Evolutionary conservation across 1,140 invertebrate genomes (phyloP).

Genomic region (Halesus radiatus): DNA sequence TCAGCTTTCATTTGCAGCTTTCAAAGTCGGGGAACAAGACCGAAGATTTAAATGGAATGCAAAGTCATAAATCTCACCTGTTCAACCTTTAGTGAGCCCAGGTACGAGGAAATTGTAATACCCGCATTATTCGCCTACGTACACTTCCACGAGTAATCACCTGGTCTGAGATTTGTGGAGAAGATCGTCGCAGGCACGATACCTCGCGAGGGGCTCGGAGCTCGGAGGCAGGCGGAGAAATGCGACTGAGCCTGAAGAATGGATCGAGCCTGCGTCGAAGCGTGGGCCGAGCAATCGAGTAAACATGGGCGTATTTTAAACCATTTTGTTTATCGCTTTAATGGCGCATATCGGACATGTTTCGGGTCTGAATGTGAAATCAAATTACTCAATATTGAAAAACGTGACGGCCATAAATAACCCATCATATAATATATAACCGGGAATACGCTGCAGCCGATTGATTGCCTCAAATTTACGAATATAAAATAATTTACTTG

Average conservation of each 20-base stretch:
- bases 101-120: conserved; percentile 6
- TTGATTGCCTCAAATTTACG: too few species aligned
- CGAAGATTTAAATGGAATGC: neutral
- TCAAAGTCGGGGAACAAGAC: too few species aligned
- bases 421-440: neutral
- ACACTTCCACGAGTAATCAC: conserved; percentile 20
- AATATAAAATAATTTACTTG: too few species aligned
- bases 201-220: neutral
- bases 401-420: neutral
- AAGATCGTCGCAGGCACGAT: conserved; percentile 7
- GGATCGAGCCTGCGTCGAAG: neutral
- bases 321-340: conserved; percentile 15
- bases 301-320: conserved; percentile 29
- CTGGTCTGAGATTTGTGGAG: conserved; percentile 18
- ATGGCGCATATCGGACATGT: conserved; percentile 21
- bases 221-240: too few species aligned
- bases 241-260: neutral
- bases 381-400: conserved; percentile 25
- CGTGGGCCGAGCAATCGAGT: conserved; percentile 2
- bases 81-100: neutral
- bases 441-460: too few species aligned
- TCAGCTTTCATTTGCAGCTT: too few species aligned
- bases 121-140: conserved; percentile 19
- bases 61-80: conserved; percentile 27
- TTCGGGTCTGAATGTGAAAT: conserved; percentile 3